Percentiles rank a stretch among this genome's conserved stretches.
Evolutionary conservation across 2,113 vertebrate species (phyloP).

Genomic region (Atlantisia rogersi): DNA sequence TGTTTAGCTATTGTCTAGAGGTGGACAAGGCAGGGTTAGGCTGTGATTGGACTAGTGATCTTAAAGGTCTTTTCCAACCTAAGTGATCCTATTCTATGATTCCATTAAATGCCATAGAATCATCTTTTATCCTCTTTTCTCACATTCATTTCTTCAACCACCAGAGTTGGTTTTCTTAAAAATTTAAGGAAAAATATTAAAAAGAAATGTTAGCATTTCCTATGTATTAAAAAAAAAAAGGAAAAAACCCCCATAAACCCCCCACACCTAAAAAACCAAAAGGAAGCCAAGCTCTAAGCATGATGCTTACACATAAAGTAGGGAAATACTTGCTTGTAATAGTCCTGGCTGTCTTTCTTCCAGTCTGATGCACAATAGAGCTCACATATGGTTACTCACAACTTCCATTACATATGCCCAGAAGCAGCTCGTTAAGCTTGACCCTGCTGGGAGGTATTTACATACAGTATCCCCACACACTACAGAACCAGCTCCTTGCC

Average conservation of each 20-base stretch:
- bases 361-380: background rate
- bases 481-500: background rate
- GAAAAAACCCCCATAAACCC: background rate
- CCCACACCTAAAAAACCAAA: no score
- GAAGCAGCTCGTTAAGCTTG: background rate
- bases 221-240: background rate
- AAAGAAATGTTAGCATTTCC: background rate
- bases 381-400: background rate
- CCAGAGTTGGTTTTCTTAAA: background rate
- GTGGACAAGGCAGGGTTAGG: no score
- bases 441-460: background rate
- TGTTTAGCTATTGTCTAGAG: no score
- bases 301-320: background rate
- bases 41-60: no score
- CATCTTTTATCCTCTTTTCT: background rate
- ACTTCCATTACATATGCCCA: background rate
- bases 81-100: no score
- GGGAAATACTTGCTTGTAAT: background rate
- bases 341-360: no score
- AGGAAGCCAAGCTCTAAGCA: background rate
- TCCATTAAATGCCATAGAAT: background rate
- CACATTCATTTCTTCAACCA: background rate
- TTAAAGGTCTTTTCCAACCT: no score
- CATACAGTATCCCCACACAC: fast-evolving
- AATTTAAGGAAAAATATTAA: background rate